These are phyloP conservation scores for Antrozous pallidus DNA, from an alignment of 2,797 vertebrate genomes.

Conservation along the genomic window DNA sequence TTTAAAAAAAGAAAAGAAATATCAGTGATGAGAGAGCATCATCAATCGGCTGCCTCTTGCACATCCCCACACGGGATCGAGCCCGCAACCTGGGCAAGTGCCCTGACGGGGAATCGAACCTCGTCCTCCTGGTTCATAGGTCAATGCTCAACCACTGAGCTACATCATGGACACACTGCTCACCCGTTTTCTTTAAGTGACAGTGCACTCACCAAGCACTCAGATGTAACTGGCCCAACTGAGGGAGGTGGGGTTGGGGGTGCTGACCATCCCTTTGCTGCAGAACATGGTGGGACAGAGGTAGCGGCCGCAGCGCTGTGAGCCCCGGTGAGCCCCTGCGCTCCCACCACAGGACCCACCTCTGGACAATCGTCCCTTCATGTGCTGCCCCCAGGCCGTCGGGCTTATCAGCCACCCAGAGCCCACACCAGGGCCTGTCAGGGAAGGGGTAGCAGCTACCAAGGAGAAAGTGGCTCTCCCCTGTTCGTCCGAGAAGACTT, in stretches of 20 bases:
- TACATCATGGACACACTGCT: rapidly evolving
- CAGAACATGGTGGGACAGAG: not conserved
- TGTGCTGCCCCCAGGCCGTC: not conserved
- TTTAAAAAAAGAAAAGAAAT: too few relatives aligned
- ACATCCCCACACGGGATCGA: too few relatives aligned
- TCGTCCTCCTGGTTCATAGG: too few relatives aligned
- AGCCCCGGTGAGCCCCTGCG: not conserved
- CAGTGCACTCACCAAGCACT: not conserved
- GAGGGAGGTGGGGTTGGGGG: rapidly evolving
- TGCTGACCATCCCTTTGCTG: not conserved
- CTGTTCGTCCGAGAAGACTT: not conserved
- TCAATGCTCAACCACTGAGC: too few relatives aligned
- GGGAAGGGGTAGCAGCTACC: not conserved
- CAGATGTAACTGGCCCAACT: not conserved
- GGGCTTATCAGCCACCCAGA: too few relatives aligned
- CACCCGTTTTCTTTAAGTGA: not conserved
- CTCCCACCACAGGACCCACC: not conserved
- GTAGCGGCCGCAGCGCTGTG: not conserved
- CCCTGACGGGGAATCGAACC: too few relatives aligned
- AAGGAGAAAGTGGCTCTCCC: not conserved
- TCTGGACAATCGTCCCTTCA: rapidly evolving
- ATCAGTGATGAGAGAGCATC: too few relatives aligned
- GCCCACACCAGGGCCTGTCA: not conserved
- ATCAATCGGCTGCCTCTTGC: too few relatives aligned
- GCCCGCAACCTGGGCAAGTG: too few relatives aligned